Conservation (phyloP, 2,797 vertebrate genomes). For the Tapera naevia region DNA sequence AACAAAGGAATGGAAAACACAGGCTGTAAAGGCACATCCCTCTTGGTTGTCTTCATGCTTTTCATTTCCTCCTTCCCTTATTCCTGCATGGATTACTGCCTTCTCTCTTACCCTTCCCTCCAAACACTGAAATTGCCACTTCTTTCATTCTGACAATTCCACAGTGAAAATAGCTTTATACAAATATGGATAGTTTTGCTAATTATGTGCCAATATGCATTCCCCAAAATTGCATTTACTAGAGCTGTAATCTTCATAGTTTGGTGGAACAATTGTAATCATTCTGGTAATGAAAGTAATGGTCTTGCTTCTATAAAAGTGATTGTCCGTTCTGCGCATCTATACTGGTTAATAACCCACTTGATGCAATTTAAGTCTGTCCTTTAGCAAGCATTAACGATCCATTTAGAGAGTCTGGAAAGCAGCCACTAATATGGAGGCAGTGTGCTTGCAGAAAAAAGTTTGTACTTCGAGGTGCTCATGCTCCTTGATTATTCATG, state of each 20-base stretch:
- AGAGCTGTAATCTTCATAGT: not conserved
- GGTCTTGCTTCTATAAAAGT: not conserved
- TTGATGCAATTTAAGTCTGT: not conserved
- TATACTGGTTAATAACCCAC: not conserved
- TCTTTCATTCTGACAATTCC: not conserved
- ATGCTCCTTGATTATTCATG: not conserved
- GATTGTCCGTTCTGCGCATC: not conserved
- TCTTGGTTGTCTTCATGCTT: not conserved
- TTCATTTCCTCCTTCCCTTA: not conserved
- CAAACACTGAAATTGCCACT: not conserved
- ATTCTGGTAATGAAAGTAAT: not conserved
- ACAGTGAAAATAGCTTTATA: not conserved
- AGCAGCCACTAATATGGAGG: not conserved
- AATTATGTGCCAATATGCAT: not conserved
- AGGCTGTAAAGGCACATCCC: not conserved
- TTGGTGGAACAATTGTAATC: not conserved
- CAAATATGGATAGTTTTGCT: not conserved
- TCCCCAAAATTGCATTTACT: not conserved
- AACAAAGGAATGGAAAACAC: not conserved
- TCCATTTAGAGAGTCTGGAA: not conserved
- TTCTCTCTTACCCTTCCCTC: not conserved
- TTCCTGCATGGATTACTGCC: not conserved
- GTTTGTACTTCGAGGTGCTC: not conserved
- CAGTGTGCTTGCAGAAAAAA: not conserved
- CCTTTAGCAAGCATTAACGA: not conserved